Conservation (phyloP, 64 coral and sea anemone genomes). For the Pachyseris speciosa region DNA sequence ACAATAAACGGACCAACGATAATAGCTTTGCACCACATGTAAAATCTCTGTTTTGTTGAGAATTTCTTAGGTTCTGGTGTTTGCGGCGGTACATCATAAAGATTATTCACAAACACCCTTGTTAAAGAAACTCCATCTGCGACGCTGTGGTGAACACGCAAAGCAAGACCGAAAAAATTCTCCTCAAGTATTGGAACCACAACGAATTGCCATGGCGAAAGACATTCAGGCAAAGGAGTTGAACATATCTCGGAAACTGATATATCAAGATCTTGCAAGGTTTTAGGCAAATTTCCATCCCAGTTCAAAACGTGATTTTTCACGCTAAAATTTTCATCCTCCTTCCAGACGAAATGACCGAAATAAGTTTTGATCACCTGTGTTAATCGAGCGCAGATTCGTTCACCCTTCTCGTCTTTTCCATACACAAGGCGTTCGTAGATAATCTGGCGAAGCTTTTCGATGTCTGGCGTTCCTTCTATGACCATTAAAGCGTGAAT, state of each 20-base stretch:
- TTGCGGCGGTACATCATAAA: constrained; percentile 80
- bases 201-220: constrained; percentile 94
- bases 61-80: constrained; percentile 88
- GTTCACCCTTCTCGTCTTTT: constrained; percentile 80
- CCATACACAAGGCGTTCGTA: constrained; percentile 80
- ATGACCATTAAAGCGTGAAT: constrained; percentile 90
- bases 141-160: constrained; percentile 96
- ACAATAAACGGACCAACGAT: constrained; percentile 83
- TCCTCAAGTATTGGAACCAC: constrained; percentile 80
- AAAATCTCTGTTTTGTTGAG: constrained; percentile 81
- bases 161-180: constrained; percentile 58
- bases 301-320: constrained; percentile 82
- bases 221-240: constrained; percentile 32
- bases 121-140: constrained; percentile 94
- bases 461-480: constrained; percentile 71
- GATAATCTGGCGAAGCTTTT: constrained; percentile 74
- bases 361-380: constrained; percentile 71
- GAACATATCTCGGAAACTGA: constrained; percentile 85
- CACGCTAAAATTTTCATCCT: constrained; percentile 83
- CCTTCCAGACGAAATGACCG: constrained; percentile 88
- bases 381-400: constrained; percentile 83
- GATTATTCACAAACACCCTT: constrained; percentile 93
- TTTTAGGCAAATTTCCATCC: constrained; percentile 74
- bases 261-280: constrained; percentile 67
- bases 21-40: constrained; percentile 97